Conservation (phyloP, 1,140 invertebrate species). For the Ips nitidus region DNA sequence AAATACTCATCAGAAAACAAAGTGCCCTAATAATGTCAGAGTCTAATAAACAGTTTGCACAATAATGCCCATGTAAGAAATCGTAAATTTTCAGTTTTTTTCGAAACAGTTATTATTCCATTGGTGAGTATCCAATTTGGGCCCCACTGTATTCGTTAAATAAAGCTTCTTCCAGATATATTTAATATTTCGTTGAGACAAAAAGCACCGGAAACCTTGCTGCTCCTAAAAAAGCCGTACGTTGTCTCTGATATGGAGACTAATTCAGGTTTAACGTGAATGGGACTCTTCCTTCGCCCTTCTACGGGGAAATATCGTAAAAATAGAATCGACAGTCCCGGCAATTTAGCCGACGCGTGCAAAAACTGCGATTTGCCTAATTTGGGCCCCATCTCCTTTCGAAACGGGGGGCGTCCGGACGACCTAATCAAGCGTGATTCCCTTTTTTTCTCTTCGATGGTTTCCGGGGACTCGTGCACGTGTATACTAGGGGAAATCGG, state of each 20-base stretch:
- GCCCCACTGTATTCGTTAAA: too few species aligned
- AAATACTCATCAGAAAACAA: too few species aligned
- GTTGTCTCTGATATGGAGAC: not conserved
- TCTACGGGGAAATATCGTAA: slow-evolving; percentile 33
- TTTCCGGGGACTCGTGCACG: slow-evolving; percentile 13
- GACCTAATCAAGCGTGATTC: slow-evolving; percentile 32
- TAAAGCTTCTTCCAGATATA: too few species aligned
- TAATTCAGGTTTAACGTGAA: slow-evolving; percentile 1
- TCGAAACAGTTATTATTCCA: too few species aligned
- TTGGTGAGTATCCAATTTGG: too few species aligned
- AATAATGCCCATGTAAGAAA: too few species aligned
- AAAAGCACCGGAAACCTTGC: too few species aligned
- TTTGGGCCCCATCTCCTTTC: slow-evolving; percentile 25
- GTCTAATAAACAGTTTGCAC: too few species aligned
- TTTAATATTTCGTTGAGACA: too few species aligned
- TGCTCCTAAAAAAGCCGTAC: too few species aligned
- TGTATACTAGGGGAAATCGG: not conserved
- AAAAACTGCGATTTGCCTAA: slow-evolving; percentile 39
- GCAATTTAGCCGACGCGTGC: slow-evolving; percentile 36
- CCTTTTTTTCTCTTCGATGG: slow-evolving; percentile 19
- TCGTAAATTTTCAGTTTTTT: too few species aligned
- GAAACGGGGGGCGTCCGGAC: slow-evolving; percentile 16
- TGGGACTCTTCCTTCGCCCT: not conserved
- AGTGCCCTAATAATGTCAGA: too few species aligned
- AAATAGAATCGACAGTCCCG: slow-evolving; percentile 33